These are phyloP conservation scores for Empidonax traillii DNA, from an alignment of 2,113 vertebrate species.

Conservation along the genomic window DNA sequence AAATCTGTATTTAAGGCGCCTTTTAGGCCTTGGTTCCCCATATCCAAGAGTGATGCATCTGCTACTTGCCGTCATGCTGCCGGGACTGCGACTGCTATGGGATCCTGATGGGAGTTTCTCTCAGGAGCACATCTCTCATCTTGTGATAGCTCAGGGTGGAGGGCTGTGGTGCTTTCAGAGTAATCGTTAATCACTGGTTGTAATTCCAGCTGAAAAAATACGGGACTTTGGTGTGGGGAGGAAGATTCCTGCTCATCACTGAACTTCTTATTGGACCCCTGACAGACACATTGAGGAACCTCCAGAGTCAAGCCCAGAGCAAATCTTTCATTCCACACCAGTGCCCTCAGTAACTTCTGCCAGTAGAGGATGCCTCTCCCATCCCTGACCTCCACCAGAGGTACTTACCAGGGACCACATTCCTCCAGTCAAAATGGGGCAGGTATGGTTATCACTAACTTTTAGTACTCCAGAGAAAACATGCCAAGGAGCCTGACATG, in stretches of 20 bases:
- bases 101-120: neutral
- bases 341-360: neutral
- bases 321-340: neutral
- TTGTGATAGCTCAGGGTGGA: neutral
- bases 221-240: neutral
- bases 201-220: neutral
- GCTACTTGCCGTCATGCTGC: neutral
- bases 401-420: neutral
- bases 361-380: neutral
- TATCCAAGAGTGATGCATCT: neutral
- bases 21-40: neutral
- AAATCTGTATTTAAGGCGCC: neutral
- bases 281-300: neutral
- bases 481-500: neutral
- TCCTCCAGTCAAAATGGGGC: neutral
- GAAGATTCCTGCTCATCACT: neutral
- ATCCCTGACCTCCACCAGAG: neutral
- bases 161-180: neutral
- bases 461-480: neutral
- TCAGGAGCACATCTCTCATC: neutral
- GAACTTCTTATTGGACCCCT: neutral
- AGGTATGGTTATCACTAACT: neutral
- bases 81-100: accelerated
- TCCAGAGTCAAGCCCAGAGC: neutral
- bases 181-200: neutral